A percentile compares a stretch with the other conserved stretches of the same genome.
Evolutionary conservation across 1,140 invertebrate species (phyloP).

Genomic region (Drosophila lacteicornis): DNA sequence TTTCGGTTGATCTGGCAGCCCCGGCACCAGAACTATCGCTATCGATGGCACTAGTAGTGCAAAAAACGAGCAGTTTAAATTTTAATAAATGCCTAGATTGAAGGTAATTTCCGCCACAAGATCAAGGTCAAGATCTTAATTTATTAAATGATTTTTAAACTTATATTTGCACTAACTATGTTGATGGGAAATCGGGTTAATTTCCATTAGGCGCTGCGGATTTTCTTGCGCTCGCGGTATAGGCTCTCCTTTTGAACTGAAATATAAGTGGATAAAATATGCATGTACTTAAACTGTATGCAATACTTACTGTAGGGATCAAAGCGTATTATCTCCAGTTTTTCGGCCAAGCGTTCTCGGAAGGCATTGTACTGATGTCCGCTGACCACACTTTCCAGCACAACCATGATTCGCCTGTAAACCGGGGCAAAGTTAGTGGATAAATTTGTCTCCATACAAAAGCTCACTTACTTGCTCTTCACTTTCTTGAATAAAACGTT

Average conservation of each 20-base stretch:
- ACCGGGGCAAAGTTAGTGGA: neutral
- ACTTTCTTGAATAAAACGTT: slow-evolving; percentile 71
- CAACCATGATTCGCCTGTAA: slow-evolving; percentile 89
- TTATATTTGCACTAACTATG: slow-evolving; percentile 18
- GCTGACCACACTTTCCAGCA: slow-evolving; percentile 91
- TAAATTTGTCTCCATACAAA: slow-evolving; percentile 52
- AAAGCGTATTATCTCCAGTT: slow-evolving; percentile 90
- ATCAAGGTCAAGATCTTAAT: neutral
- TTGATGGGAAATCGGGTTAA: no score
- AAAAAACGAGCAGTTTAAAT: neutral
- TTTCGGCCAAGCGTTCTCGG: slow-evolving; percentile 90
- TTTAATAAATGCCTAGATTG: no score
- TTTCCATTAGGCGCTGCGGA: slow-evolving; percentile 86
- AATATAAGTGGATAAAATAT: slow-evolving; percentile 72
- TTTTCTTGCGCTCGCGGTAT: slow-evolving; percentile 89
- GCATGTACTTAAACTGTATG: neutral
- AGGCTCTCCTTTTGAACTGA: slow-evolving; percentile 87
- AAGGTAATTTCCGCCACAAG: no score
- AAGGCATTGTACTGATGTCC: slow-evolving; percentile 89
- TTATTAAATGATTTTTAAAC: neutral
- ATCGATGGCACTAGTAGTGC: neutral
- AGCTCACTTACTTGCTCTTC: slow-evolving; percentile 71
- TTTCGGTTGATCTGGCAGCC: neutral
- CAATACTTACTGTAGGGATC: slow-evolving; percentile 91
- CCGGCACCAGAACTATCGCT: no score